phyloP scores from a whole-genome alignment of 2,888 invertebrate species.

The Brachyopa scutellaris region DNA sequence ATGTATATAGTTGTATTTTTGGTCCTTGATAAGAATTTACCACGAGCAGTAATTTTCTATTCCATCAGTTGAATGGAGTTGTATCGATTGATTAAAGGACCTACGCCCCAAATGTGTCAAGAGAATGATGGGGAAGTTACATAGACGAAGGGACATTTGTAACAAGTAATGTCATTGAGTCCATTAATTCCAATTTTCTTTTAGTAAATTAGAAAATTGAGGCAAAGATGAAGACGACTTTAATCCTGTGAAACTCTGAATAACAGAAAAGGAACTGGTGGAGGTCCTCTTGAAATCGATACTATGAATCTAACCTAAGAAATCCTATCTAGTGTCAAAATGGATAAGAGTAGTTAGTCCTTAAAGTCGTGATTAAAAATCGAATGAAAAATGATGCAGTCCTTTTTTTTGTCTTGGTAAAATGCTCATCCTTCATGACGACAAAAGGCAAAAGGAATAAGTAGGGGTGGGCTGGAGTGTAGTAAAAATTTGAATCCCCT shows the following conservation, averaged over 20 bases:
- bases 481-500: conserved; percentile 48
- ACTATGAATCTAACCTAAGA: not conserved
- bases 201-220: conserved; percentile 30
- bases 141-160: conserved; percentile 9
- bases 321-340: not conserved
- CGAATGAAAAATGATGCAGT: conserved; percentile 1
- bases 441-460: not conserved
- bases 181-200: conserved; percentile 24
- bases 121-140: not conserved
- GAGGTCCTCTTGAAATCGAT: not conserved
- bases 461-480: not conserved
- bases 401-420: not conserved
- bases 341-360: not conserved
- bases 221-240: not conserved
- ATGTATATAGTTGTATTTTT: no score
- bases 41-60: no score
- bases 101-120: no score
- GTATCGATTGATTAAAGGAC: no score
- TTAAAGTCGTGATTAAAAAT: conserved; percentile 26
- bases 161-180: conserved; percentile 11
- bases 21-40: no score
- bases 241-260: not conserved
- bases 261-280: not conserved
- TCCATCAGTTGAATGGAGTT: no score
- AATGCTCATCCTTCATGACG: not conserved